phyloP scores from a whole-genome alignment of 2,113 vertebrate genomes.

The Opisthocomus hoazin region DNA sequence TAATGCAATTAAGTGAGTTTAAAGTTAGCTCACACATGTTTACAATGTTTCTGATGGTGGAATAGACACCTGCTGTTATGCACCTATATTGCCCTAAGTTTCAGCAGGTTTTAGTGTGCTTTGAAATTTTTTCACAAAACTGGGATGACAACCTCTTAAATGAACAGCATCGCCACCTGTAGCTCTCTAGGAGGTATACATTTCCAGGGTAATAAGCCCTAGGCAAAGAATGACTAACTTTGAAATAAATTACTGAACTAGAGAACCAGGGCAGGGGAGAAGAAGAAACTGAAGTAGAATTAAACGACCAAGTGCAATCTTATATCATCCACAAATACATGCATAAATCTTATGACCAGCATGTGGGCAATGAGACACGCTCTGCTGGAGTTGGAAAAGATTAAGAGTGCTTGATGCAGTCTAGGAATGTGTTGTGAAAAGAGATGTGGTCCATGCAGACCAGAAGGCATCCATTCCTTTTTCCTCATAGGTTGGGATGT shows the following conservation, averaged over 20 bases:
- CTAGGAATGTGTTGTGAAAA: neutral
- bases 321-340: neutral
- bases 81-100: neutral
- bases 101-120: neutral
- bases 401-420: neutral
- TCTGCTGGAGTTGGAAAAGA: neutral
- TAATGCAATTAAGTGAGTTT: slow-evolving; percentile 3
- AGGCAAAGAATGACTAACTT: neutral
- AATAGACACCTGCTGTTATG: neutral
- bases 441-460: neutral
- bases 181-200: neutral
- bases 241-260: neutral
- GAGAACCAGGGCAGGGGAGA: neutral
- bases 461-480: neutral
- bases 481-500: neutral
- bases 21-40: neutral
- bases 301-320: neutral
- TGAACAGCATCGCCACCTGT: neutral
- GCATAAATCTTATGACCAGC: neutral
- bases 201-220: neutral
- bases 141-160: neutral
- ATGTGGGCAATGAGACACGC: neutral
- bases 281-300: neutral
- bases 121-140: neutral
- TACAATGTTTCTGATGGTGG: neutral